Base-by-base conservation (phyloP, 2,797 vertebrate species). In the Manis crassicaudata region DNA sequence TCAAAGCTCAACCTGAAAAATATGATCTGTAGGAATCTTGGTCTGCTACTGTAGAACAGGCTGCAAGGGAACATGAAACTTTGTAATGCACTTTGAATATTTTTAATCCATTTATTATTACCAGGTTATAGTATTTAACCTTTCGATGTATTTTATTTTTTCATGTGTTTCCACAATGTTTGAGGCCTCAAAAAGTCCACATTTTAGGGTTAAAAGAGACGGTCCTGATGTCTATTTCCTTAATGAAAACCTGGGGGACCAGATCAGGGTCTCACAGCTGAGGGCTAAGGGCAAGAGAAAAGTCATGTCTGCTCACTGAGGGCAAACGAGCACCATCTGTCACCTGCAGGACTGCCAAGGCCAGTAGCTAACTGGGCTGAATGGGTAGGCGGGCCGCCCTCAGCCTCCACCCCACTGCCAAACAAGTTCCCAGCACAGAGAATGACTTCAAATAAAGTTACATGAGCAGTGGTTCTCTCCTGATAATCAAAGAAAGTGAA, bases 71-170 rank as follows among this genome's bases (percentile, higher is more conserved):
- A 88, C 85, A 75, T 60, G 35, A 16, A 84, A 62, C 70, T 35
- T 13, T 29, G 54, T 14, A 79, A 58, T 37, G 80, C 21, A 88
- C 65, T 81, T 75, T 65, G 16, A 40, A 52, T 80, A 93, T 52
- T 94, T 88, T 88, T 73, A 91, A 70, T 29, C 17, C 13, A 50
- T 63, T 80, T 70, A 93, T 93, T 91, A 93, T 29, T 76, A 88
- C 8, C 35, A 80, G 62, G 29, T 85, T 46, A 46, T 9, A 60
- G 25, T 40, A 93, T 56, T 85, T 58, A 70, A 32, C n/a, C 83
- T 96, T 65, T 96, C 83, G 50, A 73, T 40, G 14, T 56, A 63
- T 58, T 56, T 50, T 40, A 52, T 32, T 75, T 80, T 93, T 96
- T 95, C 27, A 85, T 70, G 96, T 82, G 20, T 62, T 94, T 68